A percentile compares a stretch with the other conserved stretches of the same genome.
Evolutionary conservation across 2,113 vertebrate genomes (phyloP).

Genomic region (Urocitellus parryii): DNA sequence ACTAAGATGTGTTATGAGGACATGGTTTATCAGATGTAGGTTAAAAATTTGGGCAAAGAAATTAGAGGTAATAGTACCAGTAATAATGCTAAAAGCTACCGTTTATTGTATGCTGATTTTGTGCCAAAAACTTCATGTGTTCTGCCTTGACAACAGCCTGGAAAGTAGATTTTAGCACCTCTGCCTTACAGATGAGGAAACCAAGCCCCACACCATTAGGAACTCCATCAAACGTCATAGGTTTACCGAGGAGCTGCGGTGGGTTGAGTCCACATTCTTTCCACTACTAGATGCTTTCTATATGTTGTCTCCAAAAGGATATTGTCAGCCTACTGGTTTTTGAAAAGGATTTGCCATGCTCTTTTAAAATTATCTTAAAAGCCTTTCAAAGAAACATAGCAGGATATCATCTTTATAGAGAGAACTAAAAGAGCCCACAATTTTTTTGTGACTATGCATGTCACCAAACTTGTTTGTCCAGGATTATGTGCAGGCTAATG

Average conservation of each 20-base stretch:
- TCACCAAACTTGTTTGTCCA: background rate
- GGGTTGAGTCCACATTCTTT: background rate
- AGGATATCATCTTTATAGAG: background rate
- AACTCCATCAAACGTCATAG: background rate
- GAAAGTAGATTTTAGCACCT: background rate
- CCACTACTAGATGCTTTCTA: too few species aligned
- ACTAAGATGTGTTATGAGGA: background rate
- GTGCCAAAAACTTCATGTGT: background rate
- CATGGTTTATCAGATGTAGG: background rate
- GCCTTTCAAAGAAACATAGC: background rate
- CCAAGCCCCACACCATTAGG: background rate
- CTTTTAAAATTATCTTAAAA: constrained; percentile 32
- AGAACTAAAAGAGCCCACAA: background rate
- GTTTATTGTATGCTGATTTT: background rate
- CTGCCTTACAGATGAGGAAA: constrained; percentile 63
- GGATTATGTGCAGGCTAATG: constrained; percentile 30
- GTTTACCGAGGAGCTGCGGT: background rate
- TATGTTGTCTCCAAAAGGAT: background rate
- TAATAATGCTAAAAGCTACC: background rate
- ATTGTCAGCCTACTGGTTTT: background rate
- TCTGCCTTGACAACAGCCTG: background rate
- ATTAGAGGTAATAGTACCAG: background rate
- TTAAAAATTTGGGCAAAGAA: background rate
- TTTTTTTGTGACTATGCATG: background rate
- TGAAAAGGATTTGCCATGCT: background rate